Evolutionary conservation across 2,888 invertebrate genomes (phyloP).

Genomic region (Caenorhabditis sp.): DNA sequence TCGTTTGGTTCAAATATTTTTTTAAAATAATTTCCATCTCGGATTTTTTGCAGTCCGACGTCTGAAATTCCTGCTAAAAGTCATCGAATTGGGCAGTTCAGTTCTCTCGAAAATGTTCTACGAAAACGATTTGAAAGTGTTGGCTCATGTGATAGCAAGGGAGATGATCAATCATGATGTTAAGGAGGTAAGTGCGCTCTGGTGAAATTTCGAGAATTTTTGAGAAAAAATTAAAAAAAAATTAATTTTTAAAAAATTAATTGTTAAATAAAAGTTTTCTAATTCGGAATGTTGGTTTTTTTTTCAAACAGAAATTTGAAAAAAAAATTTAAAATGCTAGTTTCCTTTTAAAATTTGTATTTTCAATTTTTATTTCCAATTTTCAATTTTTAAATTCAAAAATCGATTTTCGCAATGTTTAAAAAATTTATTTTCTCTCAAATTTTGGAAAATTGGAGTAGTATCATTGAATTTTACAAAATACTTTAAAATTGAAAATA

Average conservation of each 20-base stretch:
- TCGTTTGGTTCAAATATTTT: no score
- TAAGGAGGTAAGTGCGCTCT: constrained; percentile 50
- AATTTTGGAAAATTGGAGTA: constrained; percentile 5
- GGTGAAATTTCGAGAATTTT: no score
- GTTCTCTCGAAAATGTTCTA: constrained; percentile 67
- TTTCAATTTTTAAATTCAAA: neutral
- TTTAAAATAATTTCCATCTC: no score
- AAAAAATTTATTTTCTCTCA: neutral
- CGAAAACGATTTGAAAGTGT: constrained; percentile 67
- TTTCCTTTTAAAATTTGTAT: neutral
- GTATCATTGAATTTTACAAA: neutral
- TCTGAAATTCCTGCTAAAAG: constrained; percentile 27
- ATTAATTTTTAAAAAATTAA: no score
- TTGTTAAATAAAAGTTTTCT: no score
- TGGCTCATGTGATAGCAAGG: constrained; percentile 60
- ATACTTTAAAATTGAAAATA: neutral
- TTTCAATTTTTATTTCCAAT: neutral
- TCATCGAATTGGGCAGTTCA: constrained; percentile 36
- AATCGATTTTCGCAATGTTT: neutral
- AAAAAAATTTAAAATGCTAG: neutral
- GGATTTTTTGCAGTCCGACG: constrained; percentile 43
- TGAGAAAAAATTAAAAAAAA: neutral
- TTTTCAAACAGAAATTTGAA: no score
- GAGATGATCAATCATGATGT: constrained; percentile 62
- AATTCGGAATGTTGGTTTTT: no score